Conservation (phyloP, 1,140 invertebrate species). For the Dendrolimus punctatus region DNA sequence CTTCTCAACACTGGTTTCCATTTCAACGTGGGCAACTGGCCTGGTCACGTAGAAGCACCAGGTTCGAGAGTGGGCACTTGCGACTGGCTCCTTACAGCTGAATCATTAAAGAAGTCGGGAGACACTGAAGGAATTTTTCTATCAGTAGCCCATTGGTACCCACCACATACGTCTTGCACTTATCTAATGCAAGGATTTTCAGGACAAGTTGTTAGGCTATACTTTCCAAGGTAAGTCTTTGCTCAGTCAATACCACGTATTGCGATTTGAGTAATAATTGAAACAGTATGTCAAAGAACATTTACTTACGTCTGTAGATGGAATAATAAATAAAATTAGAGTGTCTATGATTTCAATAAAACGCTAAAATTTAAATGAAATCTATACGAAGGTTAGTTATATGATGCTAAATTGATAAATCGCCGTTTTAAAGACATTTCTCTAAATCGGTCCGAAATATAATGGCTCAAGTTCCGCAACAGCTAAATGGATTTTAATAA, state of each 20-base stretch:
- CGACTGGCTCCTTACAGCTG: conserved; percentile 88
- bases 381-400: too few species aligned
- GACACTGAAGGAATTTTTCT: conserved; percentile 90
- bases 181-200: conserved; percentile 88
- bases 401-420: too few species aligned
- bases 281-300: too few species aligned
- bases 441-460: too few species aligned
- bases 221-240: conserved; percentile 83
- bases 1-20: conserved; percentile 93
- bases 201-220: conserved; percentile 88
- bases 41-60: conserved; percentile 89
- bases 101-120: conserved; percentile 81
- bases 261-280: too few species aligned
- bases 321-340: too few species aligned
- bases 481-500: too few species aligned
- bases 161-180: conserved; percentile 91
- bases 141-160: conserved; percentile 94
- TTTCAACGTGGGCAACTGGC: conserved; percentile 95
- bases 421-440: too few species aligned
- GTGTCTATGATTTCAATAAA: too few species aligned
- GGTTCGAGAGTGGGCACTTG: conserved; percentile 88
- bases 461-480: too few species aligned
- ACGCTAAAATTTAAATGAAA: too few species aligned
- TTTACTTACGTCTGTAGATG: too few species aligned
- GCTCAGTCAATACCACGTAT: background rate